Evolutionary conservation across 2,888 invertebrate species (phyloP), one percentile per base, ranked within the genome.

Genomic region (Spodoptera picta): DNA sequence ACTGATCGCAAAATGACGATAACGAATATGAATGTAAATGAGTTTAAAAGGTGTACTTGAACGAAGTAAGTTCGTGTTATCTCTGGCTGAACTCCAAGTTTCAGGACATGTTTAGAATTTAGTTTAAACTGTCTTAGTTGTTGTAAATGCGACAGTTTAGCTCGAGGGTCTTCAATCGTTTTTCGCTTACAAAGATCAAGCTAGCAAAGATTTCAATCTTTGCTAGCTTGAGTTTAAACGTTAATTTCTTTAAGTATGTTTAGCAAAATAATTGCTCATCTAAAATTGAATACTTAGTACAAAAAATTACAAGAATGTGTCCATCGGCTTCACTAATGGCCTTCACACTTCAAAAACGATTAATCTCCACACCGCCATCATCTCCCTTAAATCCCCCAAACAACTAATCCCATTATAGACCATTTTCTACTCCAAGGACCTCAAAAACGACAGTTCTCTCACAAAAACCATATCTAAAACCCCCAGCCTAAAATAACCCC

Each of bases 11-110:
- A 60, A 69, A 61, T 68, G 74, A 60, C 69, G 80, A 82, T 81
- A 77, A 71, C 59, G 75, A 71, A 75, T 77, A 84, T 80, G 77
- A 84, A 83, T 80, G 76, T 69, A 77, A 81, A 83, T 81, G 75
- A 75, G 70, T 79, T 75, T 74, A 60, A 73, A 73, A 70, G 69
- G 77, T 78, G 62, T 77, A 69, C 72, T 79, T 71, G 67, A 74
- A 73, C 71, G 77, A 75, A 69, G 79, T 78, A 76, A 81, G 72
- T 73, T 76, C 65, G 65, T 57, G 75, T 79, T 82, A 83, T 84
- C 83, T 81, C 64, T 78, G 79, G 81, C 77, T 73, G 55, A 67
- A 70, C 65, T 76, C 74, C 71, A 77, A 76, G 65, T 58, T 71
- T 68, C 65, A 56, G 65, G 65, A 75, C 60, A 58, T 60, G 57